phyloP scores from a whole-genome alignment of 1,140 invertebrate genomes.

The Bombus superbus region DNA sequence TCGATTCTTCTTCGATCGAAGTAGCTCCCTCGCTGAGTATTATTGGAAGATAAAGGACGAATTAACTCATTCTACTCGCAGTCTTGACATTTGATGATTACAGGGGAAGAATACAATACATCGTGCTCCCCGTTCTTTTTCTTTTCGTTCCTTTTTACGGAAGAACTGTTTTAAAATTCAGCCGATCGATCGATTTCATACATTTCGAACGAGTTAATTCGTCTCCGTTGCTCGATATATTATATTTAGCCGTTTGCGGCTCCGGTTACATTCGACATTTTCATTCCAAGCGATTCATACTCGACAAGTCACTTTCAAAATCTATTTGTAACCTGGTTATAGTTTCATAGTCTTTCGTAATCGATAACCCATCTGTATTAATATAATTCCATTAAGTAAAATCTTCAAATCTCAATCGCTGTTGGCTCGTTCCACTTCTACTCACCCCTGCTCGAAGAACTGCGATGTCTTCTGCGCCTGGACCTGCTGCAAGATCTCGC shows the following conservation, averaged over 20 bases:
- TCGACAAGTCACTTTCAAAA: not conserved
- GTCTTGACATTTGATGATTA: not conserved
- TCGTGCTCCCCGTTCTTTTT: too few species aligned
- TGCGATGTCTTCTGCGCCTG: slow-evolving; percentile 68
- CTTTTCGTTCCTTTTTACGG: too few species aligned
- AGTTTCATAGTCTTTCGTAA: not conserved
- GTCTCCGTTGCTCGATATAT: not conserved
- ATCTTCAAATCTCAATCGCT: not conserved
- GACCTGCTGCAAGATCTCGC: slow-evolving; percentile 43
- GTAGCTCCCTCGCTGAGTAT: not conserved
- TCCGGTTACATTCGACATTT: not conserved
- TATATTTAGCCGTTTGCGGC: not conserved
- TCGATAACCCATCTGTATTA: too few species aligned
- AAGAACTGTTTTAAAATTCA: too few species aligned
- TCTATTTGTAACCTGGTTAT: not conserved
- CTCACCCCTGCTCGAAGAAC: slow-evolving; percentile 64
- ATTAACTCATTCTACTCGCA: not conserved
- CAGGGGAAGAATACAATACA: too few species aligned
- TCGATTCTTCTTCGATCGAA: not conserved
- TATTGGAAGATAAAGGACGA: not conserved
- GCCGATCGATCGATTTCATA: too few species aligned
- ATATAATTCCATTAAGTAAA: too few species aligned
- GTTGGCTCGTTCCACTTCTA: not conserved
- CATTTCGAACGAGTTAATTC: not conserved
- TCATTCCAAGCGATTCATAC: not conserved